Evolutionary conservation across 2,888 invertebrate genomes (phyloP), one percentile per base, ranked within the genome.

Genomic region (Agrilus biguttatus): DNA sequence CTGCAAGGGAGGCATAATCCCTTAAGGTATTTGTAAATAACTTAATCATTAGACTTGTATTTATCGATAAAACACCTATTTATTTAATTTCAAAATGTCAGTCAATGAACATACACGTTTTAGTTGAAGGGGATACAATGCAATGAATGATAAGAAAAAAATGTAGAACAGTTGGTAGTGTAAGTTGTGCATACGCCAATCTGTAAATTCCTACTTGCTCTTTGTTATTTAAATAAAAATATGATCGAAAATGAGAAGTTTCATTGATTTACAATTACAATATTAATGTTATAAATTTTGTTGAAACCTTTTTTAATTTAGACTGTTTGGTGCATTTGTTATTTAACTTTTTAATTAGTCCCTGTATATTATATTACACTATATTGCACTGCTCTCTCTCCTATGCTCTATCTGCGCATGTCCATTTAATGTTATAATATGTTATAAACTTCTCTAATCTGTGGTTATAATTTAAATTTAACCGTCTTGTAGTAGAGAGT

Each of bases 121-220:
- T 53, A 53, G 52, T 53, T 53, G 50, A 49, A 50, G 49, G 52
- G 49, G 45, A 48, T 47, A 52, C 45, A 45, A 49, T 49, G 51
- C 49, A 50, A 49, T 49, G 50, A 52, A 44, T 23, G 23, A 23
- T 46, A 49, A 44, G 49, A 50, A 47, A 51, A 49, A 41, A 44
- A 49, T 51, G 52, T 52, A 52, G 52, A 52, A 49, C 50, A 52
- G 49, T 52, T 52, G 44, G 48, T 52, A 52, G 53, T 52, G 50
- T 53, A 53, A 53, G 47, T 53, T 53, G 51, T 49, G 51, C 53
- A 51, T 53, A 51, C 46, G 54, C 55, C 55, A 55, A 56, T 55
- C 55, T 57, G 55, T 54, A 49, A 57, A 56, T 55, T 55, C 56
- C 57, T 55, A 55, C 52, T 53, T 53, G 56, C 56, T 56, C 55